Evolutionary conservation across 2,113 vertebrate genomes (phyloP).

Genomic region (Zeus faber): DNA sequence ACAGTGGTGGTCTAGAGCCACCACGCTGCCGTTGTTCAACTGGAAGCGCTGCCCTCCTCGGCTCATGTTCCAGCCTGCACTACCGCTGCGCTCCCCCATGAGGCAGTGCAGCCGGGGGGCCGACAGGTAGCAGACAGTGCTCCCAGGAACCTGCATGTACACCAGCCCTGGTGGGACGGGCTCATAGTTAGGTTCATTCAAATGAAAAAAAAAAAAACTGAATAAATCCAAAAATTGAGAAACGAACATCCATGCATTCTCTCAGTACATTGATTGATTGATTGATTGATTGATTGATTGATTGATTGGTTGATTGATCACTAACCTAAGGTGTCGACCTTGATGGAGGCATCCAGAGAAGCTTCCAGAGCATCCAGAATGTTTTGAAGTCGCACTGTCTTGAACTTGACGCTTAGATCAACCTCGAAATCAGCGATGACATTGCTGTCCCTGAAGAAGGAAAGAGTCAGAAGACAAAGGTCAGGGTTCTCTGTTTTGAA

Average conservation of each 20-base stretch:
- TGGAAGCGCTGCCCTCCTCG: rapidly evolving
- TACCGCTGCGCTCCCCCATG: not conserved
- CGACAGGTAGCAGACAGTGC: conserved; percentile 24
- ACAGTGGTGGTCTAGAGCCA: rapidly evolving
- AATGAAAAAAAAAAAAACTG: not conserved
- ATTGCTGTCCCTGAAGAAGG: rapidly evolving
- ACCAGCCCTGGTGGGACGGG: conserved; percentile 54
- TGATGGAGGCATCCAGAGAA: rapidly evolving
- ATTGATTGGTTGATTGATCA: not conserved
- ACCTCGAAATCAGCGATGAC: conserved; percentile 30
- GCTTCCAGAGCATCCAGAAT: not conserved
- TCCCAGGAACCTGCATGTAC: not conserved
- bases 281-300: not conserved
- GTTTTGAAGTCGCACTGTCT: conserved; percentile 13
- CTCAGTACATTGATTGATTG: too few relatives aligned
- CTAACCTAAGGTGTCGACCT: conserved; percentile 45
- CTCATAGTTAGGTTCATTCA: too few relatives aligned
- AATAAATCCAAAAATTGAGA: not conserved
- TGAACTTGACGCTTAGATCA: conserved; percentile 15
- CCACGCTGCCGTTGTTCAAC: conserved; percentile 13
- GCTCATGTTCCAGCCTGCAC: conserved; percentile 23
- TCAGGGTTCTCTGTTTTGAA: not conserved
- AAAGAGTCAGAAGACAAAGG: not conserved
- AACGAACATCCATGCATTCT: too few relatives aligned
- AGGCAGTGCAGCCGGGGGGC: conserved; percentile 20